These are phyloP conservation scores for Mesochorus sp. DNA, from an alignment of 2,888 invertebrate genomes.

Conservation along the genomic window DNA sequence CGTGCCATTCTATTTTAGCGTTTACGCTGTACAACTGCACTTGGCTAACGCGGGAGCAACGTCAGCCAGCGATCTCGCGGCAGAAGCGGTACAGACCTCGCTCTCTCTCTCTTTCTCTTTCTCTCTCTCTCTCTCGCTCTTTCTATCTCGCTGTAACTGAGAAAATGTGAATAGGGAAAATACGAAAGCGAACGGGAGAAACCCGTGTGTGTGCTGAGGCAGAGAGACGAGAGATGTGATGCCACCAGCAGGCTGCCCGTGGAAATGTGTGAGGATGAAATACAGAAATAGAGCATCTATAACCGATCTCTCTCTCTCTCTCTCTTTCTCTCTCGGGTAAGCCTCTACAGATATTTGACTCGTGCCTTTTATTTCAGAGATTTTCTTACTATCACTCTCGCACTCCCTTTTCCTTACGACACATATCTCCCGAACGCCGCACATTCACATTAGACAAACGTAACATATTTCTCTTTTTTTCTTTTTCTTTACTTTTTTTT, in stretches of 20 bases:
- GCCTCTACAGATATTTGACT: conserved; percentile 17
- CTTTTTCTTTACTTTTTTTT: conserved; percentile 13
- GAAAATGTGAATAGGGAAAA: conserved; percentile 34
- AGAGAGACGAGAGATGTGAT: neutral
- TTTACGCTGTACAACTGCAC: conserved; percentile 71
- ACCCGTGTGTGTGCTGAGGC: neutral
- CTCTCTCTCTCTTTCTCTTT: neutral
- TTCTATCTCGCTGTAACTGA: conserved; percentile 3
- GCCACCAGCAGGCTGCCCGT: conserved; percentile 33
- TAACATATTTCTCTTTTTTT: conserved; percentile 5
- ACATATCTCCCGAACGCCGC: conserved; percentile 5
- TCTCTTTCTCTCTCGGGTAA: no score
- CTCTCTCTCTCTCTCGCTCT: neutral
- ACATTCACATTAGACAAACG: conserved; percentile 36
- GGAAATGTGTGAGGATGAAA: conserved; percentile 75
- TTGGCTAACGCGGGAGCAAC: conserved; percentile 64
- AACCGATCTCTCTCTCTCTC: conserved; percentile 36
- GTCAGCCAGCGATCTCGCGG: conserved; percentile 5
- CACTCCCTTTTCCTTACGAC: neutral
- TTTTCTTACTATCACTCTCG: conserved; percentile 40
- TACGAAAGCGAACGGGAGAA: neutral
- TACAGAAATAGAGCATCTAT: conserved; percentile 73
- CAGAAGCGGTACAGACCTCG: conserved; percentile 5
- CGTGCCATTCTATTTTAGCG: conserved; percentile 77
- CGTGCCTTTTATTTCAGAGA: conserved; percentile 5